Percentiles rank a stretch among this genome's conserved stretches.
These are phyloP conservation scores for Xyrauchen texanus DNA, from an alignment of 2,113 vertebrate species.

Conservation along the genomic window DNA sequence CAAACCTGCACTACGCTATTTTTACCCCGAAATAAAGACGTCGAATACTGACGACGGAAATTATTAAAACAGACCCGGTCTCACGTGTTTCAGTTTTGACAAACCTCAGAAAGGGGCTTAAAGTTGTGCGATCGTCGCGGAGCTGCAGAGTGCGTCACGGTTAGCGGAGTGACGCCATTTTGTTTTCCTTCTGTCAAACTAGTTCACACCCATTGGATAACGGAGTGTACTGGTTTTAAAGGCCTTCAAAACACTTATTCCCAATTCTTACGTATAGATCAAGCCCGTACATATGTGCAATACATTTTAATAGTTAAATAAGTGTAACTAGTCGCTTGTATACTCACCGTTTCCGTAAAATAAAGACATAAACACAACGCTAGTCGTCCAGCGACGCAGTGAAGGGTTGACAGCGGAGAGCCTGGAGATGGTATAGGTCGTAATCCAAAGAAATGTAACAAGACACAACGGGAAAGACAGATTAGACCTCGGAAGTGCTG, in stretches of 20 bases:
- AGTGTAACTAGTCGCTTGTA: not conserved
- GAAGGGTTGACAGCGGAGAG: constrained; percentile 76
- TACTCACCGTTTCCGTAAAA: constrained; percentile 96
- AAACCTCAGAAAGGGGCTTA: not conserved
- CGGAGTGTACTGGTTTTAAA: not conserved
- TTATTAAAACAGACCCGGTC: not conserved
- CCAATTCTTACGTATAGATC: fast-evolving
- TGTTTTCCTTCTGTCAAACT: constrained; percentile 47
- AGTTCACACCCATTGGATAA: constrained; percentile 27
- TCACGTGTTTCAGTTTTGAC: not conserved
- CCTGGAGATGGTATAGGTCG: constrained; percentile 57
- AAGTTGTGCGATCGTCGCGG: constrained; percentile 9
- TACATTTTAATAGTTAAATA: no score
- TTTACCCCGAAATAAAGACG: not conserved
- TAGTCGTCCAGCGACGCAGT: constrained; percentile 93
- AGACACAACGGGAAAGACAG: constrained; percentile 29
- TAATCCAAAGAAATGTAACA: constrained; percentile 46
- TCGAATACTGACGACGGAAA: not conserved
- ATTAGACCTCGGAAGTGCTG: constrained; percentile 23
- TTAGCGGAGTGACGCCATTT: constrained; percentile 74
- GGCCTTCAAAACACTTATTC: not conserved
- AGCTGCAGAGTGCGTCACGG: constrained; percentile 81
- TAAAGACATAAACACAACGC: constrained; percentile 99
- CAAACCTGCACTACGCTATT: not conserved
- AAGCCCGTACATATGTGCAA: not conserved